Conservation (phyloP, 2,113 vertebrate species). For the Hydropotes inermis region DNA sequence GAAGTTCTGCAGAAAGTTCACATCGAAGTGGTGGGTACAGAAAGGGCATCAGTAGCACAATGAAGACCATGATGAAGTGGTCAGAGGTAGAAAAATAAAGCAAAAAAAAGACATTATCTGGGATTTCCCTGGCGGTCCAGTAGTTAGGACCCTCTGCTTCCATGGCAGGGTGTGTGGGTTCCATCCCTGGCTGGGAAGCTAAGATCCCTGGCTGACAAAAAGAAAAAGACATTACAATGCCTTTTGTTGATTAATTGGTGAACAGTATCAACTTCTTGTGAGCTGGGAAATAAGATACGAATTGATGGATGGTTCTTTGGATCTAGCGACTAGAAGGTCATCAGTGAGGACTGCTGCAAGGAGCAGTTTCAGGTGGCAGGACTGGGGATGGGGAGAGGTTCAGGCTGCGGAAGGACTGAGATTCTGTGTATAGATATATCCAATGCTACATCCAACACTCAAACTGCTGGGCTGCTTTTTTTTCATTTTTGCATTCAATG, state of each 20-base stretch:
- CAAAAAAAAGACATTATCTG: not conserved
- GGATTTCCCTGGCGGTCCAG: not conserved
- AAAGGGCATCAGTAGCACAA: not conserved
- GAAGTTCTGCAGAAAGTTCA: not conserved
- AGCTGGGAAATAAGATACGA: not conserved
- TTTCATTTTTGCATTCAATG: not conserved
- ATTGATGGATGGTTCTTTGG: not conserved
- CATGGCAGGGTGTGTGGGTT: not conserved
- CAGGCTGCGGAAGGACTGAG: not conserved
- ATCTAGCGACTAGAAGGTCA: not conserved
- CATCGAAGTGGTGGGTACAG: not conserved
- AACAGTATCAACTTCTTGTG: not conserved
- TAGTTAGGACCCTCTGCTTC: not conserved
- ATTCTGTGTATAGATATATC: not conserved
- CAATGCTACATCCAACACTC: not conserved
- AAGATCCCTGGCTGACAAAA: not conserved
- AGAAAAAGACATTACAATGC: not conserved
- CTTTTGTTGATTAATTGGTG: not conserved
- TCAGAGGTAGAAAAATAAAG: not conserved
- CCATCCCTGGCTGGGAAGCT: not conserved
- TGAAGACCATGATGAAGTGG: not conserved
- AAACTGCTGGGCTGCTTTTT: not conserved
- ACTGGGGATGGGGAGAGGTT: not conserved
- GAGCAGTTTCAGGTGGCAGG: not conserved
- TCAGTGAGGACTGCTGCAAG: not conserved